Base-by-base conservation (phyloP, 2,888 invertebrate genomes). In the Scaptomyza cyrtandrae region DNA sequence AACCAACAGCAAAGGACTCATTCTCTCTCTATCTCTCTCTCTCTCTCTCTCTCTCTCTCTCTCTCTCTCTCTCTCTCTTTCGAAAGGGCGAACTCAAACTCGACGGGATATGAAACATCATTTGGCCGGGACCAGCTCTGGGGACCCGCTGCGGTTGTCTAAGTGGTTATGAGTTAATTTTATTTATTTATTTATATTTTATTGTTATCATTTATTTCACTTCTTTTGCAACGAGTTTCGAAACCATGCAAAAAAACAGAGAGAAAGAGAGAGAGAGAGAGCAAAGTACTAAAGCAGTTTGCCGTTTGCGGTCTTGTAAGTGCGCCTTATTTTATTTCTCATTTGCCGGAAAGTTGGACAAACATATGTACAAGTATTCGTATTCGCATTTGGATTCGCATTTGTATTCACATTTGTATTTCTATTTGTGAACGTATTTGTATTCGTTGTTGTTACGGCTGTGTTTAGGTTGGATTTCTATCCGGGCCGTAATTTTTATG, bases 81-180 rank as follows among this genome's bases (percentile, higher is more conserved):
- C 50, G 46, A 19, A 48, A 64, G 41, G 59, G 14, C 39, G 14
- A 39, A 39, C n/a, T 9, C 14, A 27, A 44, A 45, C 69, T 50
- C 58, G 58, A 13, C 70, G 70, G 53, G 71, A 63, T 43, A 43
- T 48, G 60, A 39, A 54, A 73, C 74, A 78, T 66, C 74, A 66
- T 78, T 78, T 73, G 54, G 31, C 46, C 41, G 24, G 31, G 13
- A 19, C 5, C 6, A 41, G 56, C 61, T 66, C 41, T 56, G 61
- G 68, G 63, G 58, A 67, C 66, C 49, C 75, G 61, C 70, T 70
- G 69, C 72, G 83, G 76, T 72, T 66, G 57, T 63, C 83, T 80
- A 89, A 89, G 86, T 89, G 86, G 89, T 86, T 86, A 88, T 89
- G 86, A 86, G 88, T 88, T 86, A 86, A 89, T 89, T 89, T 85